Evolutionary conservation across 2,888 invertebrate species (phyloP).

Genomic region (Standfussiana lucernea): DNA sequence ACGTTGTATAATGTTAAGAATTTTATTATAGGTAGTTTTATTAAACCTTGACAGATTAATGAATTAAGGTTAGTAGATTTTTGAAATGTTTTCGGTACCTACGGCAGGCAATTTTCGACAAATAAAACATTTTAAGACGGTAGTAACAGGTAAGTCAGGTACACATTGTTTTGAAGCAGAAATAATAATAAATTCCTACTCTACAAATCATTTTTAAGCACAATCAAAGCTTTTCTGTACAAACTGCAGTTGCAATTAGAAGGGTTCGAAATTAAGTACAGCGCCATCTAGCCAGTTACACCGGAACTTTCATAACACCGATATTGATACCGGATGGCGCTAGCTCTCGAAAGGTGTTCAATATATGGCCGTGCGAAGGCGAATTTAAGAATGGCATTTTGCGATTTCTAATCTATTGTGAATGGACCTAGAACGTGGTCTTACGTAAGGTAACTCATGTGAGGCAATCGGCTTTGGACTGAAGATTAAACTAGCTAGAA

Average conservation of each 20-base stretch:
- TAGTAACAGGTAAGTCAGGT: neutral
- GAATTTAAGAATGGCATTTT: conserved; percentile 55
- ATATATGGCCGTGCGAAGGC: conserved; percentile 34
- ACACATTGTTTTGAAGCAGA: neutral
- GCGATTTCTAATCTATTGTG: conserved; percentile 67
- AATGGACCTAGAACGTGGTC: conserved; percentile 40
- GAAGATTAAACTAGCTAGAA: conserved; percentile 29
- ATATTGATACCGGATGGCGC: conserved; percentile 53
- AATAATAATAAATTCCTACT: neutral
- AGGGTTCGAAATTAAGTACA: conserved; percentile 31
- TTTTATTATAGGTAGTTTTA: conserved; percentile 27
- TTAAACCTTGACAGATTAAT: conserved; percentile 19
- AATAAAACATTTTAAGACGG: neutral
- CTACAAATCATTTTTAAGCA: rapidly evolving
- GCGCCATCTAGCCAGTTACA: conserved; percentile 56
- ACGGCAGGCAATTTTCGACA: neutral
- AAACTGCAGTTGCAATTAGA: neutral
- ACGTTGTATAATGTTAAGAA: conserved; percentile 56
- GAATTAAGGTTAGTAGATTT: conserved; percentile 28
- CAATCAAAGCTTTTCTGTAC: neutral
- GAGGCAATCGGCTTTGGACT: conserved; percentile 45
- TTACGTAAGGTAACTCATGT: conserved; percentile 58
- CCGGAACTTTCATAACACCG: conserved; percentile 6
- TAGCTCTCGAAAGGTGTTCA: conserved; percentile 35
- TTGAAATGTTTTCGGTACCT: conserved; percentile 4